Conservation (phyloP, 2,797 vertebrate species). For the Antennarius maculatus region DNA sequence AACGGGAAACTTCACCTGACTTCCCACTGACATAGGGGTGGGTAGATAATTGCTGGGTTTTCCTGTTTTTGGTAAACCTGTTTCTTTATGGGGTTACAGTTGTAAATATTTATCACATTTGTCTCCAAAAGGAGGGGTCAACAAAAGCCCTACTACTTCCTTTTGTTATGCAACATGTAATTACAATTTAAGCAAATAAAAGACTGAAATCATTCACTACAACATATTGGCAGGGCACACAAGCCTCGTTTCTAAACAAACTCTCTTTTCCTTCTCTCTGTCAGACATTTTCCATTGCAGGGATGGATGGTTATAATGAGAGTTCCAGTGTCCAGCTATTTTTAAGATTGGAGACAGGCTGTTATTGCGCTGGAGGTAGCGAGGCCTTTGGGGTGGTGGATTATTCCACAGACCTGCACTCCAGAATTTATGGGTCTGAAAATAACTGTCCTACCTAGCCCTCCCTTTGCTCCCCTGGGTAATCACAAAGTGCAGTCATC, state of each 20-base stretch:
- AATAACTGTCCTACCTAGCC: slow-evolving; percentile 75
- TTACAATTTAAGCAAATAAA: slow-evolving; percentile 36
- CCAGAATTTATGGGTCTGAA: slow-evolving; percentile 79
- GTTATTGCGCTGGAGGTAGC: slow-evolving; percentile 72
- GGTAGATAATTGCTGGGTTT: too few species aligned
- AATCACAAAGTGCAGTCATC: slow-evolving; percentile 76
- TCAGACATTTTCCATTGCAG: slow-evolving; percentile 70
- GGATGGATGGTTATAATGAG: slow-evolving; percentile 76
- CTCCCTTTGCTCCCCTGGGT: slow-evolving; percentile 57
- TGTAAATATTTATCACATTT: too few species aligned
- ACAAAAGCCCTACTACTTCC: too few species aligned
- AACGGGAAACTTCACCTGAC: too few species aligned
- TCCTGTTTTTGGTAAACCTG: too few species aligned
- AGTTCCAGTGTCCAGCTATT: slow-evolving; percentile 76
- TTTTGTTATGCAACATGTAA: slow-evolving; percentile 9
- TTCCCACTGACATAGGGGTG: too few species aligned
- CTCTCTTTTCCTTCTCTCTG: slow-evolving; percentile 49
- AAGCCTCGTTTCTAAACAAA: slow-evolving; percentile 65
- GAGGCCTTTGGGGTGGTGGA: slow-evolving; percentile 73
- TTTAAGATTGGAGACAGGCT: slow-evolving; percentile 69
- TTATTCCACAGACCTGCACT: slow-evolving; percentile 77
- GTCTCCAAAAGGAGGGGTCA: too few species aligned
- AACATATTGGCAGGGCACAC: slow-evolving; percentile 43
- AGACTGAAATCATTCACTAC: slow-evolving; percentile 42
- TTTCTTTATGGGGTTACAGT: too few species aligned